Conservation (phyloP, 1,140 invertebrate genomes). For the Pentalonia nigronervosa region DNA sequence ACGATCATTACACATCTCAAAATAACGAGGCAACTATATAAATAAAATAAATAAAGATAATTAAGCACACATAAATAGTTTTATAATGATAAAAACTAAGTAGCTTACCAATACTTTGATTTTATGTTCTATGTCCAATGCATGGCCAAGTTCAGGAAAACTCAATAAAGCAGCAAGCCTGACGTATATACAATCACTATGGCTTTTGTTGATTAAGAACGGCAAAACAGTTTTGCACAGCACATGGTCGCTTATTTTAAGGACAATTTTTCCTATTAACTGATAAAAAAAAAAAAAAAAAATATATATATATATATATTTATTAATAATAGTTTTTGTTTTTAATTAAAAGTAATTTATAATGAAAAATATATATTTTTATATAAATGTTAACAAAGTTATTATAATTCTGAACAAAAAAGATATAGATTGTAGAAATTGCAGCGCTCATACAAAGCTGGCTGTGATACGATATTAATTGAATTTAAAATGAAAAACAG, state of each 20-base stretch:
- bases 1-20: slow-evolving; percentile 56
- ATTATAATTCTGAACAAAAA: background rate
- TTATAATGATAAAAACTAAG: background rate
- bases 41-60: background rate
- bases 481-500: slow-evolving; percentile 47
- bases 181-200: slow-evolving; percentile 54
- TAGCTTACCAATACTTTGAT: slow-evolving; percentile 40
- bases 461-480: slow-evolving; percentile 55
- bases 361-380: background rate
- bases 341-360: background rate
- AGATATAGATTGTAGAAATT: slow-evolving; percentile 45
- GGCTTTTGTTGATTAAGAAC: slow-evolving; percentile 51
- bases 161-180: slow-evolving; percentile 53
- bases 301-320: background rate
- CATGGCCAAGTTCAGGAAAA: slow-evolving; percentile 54
- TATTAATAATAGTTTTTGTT: background rate
- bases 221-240: slow-evolving; percentile 46
- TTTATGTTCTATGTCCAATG: slow-evolving; percentile 33
- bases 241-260: slow-evolving; percentile 17
- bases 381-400: background rate
- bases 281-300: slow-evolving; percentile 43
- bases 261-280: slow-evolving; percentile 55
- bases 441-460: slow-evolving; percentile 57
- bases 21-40: slow-evolving; percentile 48
- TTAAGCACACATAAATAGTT: background rate